Evolutionary conservation across 1,140 invertebrate species (phyloP).

Genomic region (Plodia interpunctella): DNA sequence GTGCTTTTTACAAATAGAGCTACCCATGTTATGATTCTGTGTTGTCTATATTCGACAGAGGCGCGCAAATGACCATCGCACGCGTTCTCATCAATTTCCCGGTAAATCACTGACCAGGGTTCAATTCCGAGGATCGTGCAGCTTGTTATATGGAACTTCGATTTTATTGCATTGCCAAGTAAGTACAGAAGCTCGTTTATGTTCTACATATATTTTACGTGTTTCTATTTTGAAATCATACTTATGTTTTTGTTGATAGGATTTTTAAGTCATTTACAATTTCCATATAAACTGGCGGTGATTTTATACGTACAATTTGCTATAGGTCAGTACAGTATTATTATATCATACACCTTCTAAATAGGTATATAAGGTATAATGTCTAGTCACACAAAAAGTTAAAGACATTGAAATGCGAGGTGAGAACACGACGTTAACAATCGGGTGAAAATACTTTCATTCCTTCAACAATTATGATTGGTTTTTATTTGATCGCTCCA

Average conservation of each 20-base stretch:
- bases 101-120: slow-evolving; percentile 25
- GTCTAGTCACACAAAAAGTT: slow-evolving; percentile 1
- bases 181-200: background rate
- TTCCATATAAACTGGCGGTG: too few relatives aligned
- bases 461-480: slow-evolving; percentile 33
- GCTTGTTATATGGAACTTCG: slow-evolving; percentile 18
- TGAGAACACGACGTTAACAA: slow-evolving; percentile 29
- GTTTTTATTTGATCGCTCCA: slow-evolving; percentile 20
- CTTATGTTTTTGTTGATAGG: too few relatives aligned
- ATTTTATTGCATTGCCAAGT: slow-evolving; percentile 9
- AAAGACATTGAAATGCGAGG: slow-evolving; percentile 4
- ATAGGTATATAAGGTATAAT: too few relatives aligned
- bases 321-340: too few relatives aligned
- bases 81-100: slow-evolving; percentile 30
- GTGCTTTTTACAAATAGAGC: too few relatives aligned
- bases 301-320: too few relatives aligned
- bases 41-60: background rate
- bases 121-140: slow-evolving; percentile 20
- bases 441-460: slow-evolving; percentile 35
- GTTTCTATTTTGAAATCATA: background rate
- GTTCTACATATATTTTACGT: background rate
- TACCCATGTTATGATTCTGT: background rate
- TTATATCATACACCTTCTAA: too few relatives aligned
- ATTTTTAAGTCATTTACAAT: too few relatives aligned
- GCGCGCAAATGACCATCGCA: slow-evolving; percentile 25